phyloP scores from a whole-genome alignment of 2,113 vertebrate genomes.

The Plotosus lineatus region DNA sequence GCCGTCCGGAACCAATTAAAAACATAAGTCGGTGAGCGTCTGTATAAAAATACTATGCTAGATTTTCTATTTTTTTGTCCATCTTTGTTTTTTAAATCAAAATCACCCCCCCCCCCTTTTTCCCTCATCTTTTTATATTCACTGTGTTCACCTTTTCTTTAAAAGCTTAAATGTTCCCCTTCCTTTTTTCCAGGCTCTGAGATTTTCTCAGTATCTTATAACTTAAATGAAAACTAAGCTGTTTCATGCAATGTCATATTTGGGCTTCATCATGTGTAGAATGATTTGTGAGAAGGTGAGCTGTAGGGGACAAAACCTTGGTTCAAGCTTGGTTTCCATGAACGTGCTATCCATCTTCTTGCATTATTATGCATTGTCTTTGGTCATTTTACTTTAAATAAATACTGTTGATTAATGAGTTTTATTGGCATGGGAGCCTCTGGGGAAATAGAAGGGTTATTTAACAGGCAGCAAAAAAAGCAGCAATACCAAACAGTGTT shows the following conservation, averaged over 20 bases:
- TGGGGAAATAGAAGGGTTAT: constrained; percentile 38
- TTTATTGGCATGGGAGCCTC: constrained; percentile 34
- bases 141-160: neutral
- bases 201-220: neutral
- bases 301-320: constrained; percentile 12
- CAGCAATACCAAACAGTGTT: constrained; percentile 30
- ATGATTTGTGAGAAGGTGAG: constrained; percentile 21
- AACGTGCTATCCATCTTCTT: constrained; percentile 42
- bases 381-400: constrained; percentile 36
- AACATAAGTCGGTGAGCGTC: too few species aligned
- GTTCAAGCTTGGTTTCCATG: constrained; percentile 22
- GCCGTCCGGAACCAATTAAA: too few species aligned
- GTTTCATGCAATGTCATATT: constrained; percentile 17
- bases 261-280: constrained; percentile 2
- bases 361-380: constrained; percentile 49
- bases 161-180: neutral
- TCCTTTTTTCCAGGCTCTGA: neutral
- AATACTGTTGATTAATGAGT: constrained; percentile 44
- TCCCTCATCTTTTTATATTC: neutral
- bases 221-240: constrained; percentile 6
- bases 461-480: neutral
- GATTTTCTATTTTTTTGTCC: too few species aligned
- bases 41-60: too few species aligned
- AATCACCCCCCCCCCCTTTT: too few species aligned
- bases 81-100: neutral